Base-by-base conservation (phyloP, 2,888 invertebrate genomes). In the Odontothrips loti region DNA sequence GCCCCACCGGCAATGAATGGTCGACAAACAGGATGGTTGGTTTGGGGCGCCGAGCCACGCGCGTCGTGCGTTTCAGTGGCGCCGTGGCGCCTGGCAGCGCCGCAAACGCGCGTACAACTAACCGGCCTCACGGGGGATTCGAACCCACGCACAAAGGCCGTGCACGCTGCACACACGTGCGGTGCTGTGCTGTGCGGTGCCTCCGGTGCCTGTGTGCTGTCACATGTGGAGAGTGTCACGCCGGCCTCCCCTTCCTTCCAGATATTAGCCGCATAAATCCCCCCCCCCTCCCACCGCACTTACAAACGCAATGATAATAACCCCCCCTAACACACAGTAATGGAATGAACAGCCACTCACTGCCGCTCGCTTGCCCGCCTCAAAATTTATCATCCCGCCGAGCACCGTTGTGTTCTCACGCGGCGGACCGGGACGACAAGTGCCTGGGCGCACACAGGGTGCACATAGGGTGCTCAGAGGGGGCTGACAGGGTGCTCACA, bases 1-100 rank as follows among this genome's bases (percentile, higher is more conserved):
- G 58, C 58, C 58, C 20, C 58, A 58, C 58, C 15, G 58, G 58
- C 58, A 58, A 58, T 58, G 58, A 58, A 58, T 58, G 58, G 58
- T 58, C 1, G 58, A 58, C 58, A 58, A 58, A 58, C 58, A 58
- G 58, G 58, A 20, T 58, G 58, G 58, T 1, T 58, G 58, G 58
- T 20, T 58, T 20, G 58, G 58, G 58, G 58, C 10, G 58, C 58
- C 58, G 20, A 43, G 34, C 34, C 34, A 43, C 34, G 34, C n/a
- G n/a, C n/a, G n/a, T n/a, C n/a, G n/a, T n/a, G n/a, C 34, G 34
- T 43, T 43, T 6, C 34, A 43, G 3, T 6, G 34, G 34, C 34
- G 34, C 34, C 34, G 34, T 43, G 34, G 3, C 34, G 34, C 34
- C 20, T 15, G 20, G 58, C 58, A 58, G 58, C 20, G 51, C 51